A percentile compares a stretch with the other conserved stretches of the same genome.
These are phyloP conservation scores for Scaptomyza pallida DNA, from an alignment of 1,140 invertebrate genomes.

Conservation along the genomic window DNA sequence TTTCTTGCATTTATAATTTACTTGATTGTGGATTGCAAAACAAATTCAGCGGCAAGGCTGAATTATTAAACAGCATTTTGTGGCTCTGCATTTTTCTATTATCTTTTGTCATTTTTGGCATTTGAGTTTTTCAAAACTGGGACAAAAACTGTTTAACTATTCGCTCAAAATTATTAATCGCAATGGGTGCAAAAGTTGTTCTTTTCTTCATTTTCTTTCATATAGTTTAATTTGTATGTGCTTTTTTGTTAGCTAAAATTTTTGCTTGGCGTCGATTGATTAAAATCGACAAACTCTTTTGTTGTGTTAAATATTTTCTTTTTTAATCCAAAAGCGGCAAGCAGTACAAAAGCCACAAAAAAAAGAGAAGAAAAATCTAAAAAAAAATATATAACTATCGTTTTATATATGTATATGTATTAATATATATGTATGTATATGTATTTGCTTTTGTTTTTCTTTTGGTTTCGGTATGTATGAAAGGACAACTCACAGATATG, in stretches of 20 bases:
- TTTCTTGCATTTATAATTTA: constrained; percentile 4
- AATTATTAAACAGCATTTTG: constrained; percentile 5
- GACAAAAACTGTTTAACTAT: background rate
- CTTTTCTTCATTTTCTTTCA: background rate
- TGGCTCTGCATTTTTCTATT: background rate
- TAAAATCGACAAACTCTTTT: background rate
- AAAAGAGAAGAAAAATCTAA: background rate
- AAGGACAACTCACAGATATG: constrained; percentile 37
- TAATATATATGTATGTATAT: background rate
- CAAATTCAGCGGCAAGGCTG: background rate
- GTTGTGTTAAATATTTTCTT: background rate
- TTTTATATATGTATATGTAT: constrained; percentile 2
- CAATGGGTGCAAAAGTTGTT: background rate
- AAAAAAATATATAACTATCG: background rate
- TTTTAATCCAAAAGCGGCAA: background rate
- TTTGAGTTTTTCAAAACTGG: background rate
- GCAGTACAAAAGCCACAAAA: background rate
- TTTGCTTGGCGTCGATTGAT: background rate
- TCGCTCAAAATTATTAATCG: background rate
- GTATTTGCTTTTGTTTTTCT: background rate
- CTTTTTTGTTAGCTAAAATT: background rate
- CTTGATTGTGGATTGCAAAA: constrained; percentile 7
- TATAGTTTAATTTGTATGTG: background rate
- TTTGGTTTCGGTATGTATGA: constrained; percentile 12
- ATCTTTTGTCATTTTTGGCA: background rate